phyloP scores from a whole-genome alignment of 2,797 vertebrate species.

The Sebastes umbrosus region DNA sequence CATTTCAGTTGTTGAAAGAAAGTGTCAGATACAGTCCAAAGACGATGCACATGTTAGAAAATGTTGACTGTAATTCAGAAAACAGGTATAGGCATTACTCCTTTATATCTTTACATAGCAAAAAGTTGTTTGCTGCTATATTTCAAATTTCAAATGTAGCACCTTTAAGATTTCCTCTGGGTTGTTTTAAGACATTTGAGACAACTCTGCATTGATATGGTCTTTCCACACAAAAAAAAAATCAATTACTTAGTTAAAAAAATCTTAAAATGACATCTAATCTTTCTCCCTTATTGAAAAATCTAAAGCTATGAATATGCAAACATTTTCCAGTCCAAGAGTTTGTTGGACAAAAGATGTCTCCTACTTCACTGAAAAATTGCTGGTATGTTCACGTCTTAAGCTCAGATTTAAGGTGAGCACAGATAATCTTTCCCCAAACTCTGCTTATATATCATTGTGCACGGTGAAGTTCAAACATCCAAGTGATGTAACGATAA shows the following conservation, averaged over 20 bases:
- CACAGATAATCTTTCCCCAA: neutral
- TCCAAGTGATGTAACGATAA: neutral
- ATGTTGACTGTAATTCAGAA: neutral
- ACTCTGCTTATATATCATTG: neutral
- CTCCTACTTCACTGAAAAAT: neutral
- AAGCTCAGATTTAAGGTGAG: neutral
- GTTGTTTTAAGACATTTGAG: neutral
- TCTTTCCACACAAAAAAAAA: neutral
- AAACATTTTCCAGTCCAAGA: neutral
- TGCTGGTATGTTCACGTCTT: neutral
- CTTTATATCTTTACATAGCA: too few relatives aligned
- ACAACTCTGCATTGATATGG: neutral
- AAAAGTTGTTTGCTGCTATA: too few relatives aligned
- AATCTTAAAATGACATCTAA: neutral
- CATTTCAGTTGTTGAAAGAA: neutral
- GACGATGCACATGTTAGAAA: neutral
- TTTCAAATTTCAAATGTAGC: too few relatives aligned
- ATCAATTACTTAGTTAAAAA: neutral
- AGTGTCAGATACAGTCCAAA: too few relatives aligned
- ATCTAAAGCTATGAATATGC: neutral
- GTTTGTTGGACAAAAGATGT: neutral
- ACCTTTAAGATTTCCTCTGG: neutral
- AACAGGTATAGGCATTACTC: neutral
- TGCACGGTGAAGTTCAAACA: neutral
- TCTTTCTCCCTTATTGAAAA: neutral